These are phyloP conservation scores for Mallotus villosus DNA, from an alignment of 2,797 vertebrate species.

Conservation along the genomic window DNA sequence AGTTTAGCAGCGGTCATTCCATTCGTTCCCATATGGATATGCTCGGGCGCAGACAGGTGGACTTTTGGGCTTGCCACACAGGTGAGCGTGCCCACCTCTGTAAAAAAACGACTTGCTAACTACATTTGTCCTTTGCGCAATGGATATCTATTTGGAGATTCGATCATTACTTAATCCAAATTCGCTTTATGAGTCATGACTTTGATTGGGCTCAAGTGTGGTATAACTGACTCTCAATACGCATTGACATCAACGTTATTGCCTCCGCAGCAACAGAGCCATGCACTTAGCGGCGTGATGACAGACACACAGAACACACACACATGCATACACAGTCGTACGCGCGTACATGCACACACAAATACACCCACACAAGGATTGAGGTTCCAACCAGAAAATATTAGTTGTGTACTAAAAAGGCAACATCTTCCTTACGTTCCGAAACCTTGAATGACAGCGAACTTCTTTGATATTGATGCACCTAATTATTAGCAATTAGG, in stretches of 20 bases:
- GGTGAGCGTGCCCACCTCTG: slow-evolving; percentile 72
- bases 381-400: not conserved
- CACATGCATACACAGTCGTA: not conserved
- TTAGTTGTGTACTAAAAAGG: not conserved
- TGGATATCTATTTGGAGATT: slow-evolving; percentile 10
- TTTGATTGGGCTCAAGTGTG: too few species aligned
- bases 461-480: too few species aligned
- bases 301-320: not conserved
- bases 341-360: not conserved
- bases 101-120: slow-evolving; percentile 52
- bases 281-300: not conserved
- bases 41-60: slow-evolving; percentile 36
- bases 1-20: slow-evolving; percentile 27
- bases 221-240: slow-evolving; percentile 14
- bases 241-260: not conserved
- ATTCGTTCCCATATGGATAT: slow-evolving; percentile 28
- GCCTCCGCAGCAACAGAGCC: not conserved
- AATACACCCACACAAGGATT: not conserved
- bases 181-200: not conserved
- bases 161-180: not conserved
- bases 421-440: too few species aligned
- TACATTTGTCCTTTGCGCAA: slow-evolving; percentile 55
- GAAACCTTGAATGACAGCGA: too few species aligned
- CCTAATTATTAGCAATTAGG: too few species aligned
- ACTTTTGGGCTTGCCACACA: slow-evolving; percentile 50